Percentiles rank a stretch among this genome's conserved stretches.
phyloP scores from a whole-genome alignment of 1,140 invertebrate species.

The Heliothis virescens region DNA sequence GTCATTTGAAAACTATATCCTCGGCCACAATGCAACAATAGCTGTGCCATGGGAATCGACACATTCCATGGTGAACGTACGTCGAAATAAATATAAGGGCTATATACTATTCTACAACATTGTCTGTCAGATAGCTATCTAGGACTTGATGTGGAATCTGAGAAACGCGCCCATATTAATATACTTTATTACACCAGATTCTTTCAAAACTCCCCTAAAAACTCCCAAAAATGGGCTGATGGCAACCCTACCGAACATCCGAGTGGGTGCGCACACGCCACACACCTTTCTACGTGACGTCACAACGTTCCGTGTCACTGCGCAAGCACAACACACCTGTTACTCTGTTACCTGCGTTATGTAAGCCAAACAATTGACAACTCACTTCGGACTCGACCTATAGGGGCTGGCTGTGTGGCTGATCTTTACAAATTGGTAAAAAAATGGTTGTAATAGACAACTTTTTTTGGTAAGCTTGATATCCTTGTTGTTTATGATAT shows the following conservation, averaged over 20 bases:
- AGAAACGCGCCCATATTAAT: no score
- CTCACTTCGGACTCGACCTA: background rate
- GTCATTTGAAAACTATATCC: slow-evolving; percentile 10
- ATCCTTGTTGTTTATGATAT: no score
- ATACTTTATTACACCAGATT: no score
- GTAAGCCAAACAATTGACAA: slow-evolving; percentile 5
- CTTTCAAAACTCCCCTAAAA: no score
- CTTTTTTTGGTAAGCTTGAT: no score
- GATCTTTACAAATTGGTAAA: background rate
- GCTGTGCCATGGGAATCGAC: slow-evolving; percentile 28
- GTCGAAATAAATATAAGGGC: background rate
- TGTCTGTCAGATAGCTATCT: no score
- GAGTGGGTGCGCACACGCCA: slow-evolving; percentile 38
- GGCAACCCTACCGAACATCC: slow-evolving; percentile 29
- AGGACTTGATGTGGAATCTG: no score
- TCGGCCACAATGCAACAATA: slow-evolving; percentile 11
- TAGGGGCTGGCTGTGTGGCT: no score
- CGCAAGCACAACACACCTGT: slow-evolving; percentile 39
- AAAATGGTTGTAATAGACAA: background rate
- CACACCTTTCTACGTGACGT: slow-evolving; percentile 48
- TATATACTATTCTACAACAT: no score
- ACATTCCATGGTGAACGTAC: background rate
- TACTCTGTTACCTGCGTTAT: slow-evolving; percentile 27
- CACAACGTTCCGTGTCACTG: slow-evolving; percentile 48
- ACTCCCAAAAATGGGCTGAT: no score